These are phyloP conservation scores for Conomelus anceps DNA, from an alignment of 2,888 invertebrate species.

Conservation along the genomic window DNA sequence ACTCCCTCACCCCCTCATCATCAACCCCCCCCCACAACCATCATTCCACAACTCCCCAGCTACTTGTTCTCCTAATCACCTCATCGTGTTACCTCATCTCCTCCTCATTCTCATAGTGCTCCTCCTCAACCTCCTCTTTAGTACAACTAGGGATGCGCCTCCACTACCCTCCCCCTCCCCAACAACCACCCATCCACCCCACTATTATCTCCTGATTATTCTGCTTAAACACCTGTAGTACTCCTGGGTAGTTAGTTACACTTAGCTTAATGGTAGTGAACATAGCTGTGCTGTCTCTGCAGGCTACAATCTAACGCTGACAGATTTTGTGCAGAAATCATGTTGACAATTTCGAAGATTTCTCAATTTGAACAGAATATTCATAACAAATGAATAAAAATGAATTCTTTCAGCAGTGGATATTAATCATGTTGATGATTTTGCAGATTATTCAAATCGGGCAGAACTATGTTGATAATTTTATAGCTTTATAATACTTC, in stretches of 20 bases:
- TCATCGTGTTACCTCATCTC: neutral
- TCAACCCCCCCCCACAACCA: neutral
- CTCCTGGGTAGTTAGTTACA: neutral
- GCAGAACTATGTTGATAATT: too few species aligned
- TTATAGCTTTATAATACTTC: too few species aligned
- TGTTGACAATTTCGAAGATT: neutral
- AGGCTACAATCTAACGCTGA: neutral
- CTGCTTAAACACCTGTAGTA: neutral
- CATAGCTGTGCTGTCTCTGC: neutral
- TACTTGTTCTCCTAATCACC: neutral
- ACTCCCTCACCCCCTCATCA: constrained; percentile 30
- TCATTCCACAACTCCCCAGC: constrained; percentile 11
- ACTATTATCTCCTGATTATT: neutral
- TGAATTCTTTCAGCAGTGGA: too few species aligned
- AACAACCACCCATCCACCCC: neutral
- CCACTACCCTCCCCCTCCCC: neutral
- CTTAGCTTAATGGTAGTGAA: neutral
- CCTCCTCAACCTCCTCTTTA: constrained; percentile 21
- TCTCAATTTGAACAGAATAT: too few species aligned
- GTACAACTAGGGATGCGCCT: neutral
- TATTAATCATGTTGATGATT: too few species aligned
- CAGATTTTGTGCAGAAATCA: neutral
- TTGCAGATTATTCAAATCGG: too few species aligned
- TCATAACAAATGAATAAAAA: too few species aligned
- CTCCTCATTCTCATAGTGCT: constrained; percentile 29